Conservation (phyloP, 2,113 vertebrate species). For the Callocephalon fimbriatum region DNA sequence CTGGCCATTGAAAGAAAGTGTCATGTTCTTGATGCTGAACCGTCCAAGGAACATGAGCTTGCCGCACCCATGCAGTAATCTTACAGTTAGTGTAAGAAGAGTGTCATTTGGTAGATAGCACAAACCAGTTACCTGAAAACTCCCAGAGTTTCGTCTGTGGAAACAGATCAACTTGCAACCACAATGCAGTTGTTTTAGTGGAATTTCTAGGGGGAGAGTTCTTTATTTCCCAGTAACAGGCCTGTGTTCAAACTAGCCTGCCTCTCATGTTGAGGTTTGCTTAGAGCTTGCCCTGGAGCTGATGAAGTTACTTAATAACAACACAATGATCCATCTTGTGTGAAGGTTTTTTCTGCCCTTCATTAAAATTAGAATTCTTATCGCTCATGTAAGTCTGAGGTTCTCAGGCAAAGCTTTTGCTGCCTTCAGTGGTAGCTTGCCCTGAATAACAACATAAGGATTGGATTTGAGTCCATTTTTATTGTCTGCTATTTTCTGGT, state of each 20-base stretch:
- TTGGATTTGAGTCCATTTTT: constrained; percentile 19
- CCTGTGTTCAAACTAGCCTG: background rate
- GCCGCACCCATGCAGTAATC: background rate
- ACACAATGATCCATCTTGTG: background rate
- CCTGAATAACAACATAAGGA: background rate
- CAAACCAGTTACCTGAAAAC: constrained; percentile 37
- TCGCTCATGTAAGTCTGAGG: background rate
- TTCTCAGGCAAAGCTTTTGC: background rate
- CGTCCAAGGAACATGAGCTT: background rate
- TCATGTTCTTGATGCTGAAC: background rate
- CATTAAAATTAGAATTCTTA: background rate
- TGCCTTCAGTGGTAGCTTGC: background rate
- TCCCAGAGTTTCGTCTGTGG: background rate
- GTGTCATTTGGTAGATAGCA: background rate
- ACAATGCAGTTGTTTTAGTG: background rate
- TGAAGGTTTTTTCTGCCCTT: background rate
- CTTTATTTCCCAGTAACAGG: background rate
- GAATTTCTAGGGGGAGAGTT: background rate
- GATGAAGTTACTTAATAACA: background rate
- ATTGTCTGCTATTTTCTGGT: constrained; percentile 6
- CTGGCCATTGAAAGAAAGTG: background rate
- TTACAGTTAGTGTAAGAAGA: background rate
- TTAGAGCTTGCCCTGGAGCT: background rate
- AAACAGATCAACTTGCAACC: background rate
- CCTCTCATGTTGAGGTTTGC: background rate